Base-by-base conservation (phyloP, 2,888 invertebrate species). In the Elgonia sp. region DNA sequence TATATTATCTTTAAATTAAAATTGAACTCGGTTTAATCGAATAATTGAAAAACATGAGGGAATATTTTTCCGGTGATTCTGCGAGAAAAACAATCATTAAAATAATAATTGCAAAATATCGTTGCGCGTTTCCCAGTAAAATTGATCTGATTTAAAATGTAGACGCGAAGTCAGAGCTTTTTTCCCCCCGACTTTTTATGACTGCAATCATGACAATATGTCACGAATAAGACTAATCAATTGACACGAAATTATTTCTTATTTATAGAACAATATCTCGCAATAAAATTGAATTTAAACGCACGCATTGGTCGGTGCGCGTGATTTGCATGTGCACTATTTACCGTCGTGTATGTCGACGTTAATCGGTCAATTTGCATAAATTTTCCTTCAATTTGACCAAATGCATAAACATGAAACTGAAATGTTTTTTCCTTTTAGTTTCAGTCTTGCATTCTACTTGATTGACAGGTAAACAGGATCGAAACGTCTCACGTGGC, bases 321-420 rank as follows among this genome's bases (percentile, higher is more conserved):
- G 67, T 75, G 62, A 84, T 84, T 84, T 70, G 84, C 62, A 75
- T 83, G 60, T 57, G 75, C 75, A 69, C 69, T 75, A 69, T 83
- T 83, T 75, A 57, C 75, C 75, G 50, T 39, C 57, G 76, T 42
- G 39, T 46, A 67, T 67, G 83, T 75, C 75, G 55, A 60, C 72
- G 84, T 62, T 84, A 84, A 84, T 84, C 62, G 62, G 76, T 53
- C 75, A 69, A 76, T 84, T 84, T 76, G 76, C 84, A 84, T 84
- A 70, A 77, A 77, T 77, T 84, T 84, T 77, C 63, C 77, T 79
- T 84, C 79, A 57, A 79, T 84, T 72, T 55, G 70, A 77, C 76
- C 76, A 62, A 70, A 84, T 76, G 76, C 76, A 76, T 84, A 77
- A 70, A 84, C 69, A 72, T 77, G 84, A 77, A 60, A 55, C 21